Evolutionary conservation across 1,140 invertebrate genomes (phyloP).

Genomic region (Diorhabda elongata): DNA sequence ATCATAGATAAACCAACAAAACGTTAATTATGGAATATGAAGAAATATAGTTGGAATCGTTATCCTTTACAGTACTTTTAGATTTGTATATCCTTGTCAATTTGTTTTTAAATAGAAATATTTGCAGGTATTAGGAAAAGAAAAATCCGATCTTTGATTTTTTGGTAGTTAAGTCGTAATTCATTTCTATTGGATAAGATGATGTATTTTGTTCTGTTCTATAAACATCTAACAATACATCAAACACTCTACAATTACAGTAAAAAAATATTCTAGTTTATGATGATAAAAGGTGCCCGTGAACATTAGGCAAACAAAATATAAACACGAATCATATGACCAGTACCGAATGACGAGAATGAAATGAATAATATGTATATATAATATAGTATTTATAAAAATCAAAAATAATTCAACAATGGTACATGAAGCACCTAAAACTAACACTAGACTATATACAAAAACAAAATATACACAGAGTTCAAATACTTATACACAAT

Average conservation of each 20-base stretch:
- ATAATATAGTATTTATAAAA: conserved; percentile 16
- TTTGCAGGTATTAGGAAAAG: no score
- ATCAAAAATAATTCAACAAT: conserved; percentile 34
- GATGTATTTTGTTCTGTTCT: no score
- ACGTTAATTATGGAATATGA: no score
- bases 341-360: conserved; percentile 45
- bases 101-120: no score
- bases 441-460: conserved; percentile 41
- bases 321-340: conserved; percentile 33
- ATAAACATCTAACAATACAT: conserved; percentile 26
- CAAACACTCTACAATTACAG: conserved; percentile 36
- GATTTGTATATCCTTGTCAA: no score
- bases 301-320: conserved; percentile 23
- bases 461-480: conserved; percentile 21
- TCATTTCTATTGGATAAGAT: no score
- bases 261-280: conserved; percentile 35
- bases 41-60: no score
- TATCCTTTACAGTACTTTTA: no score
- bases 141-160: no score
- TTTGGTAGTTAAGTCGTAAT: no score
- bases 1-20: no score
- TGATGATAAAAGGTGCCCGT: conserved; percentile 13
- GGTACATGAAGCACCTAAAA: conserved; percentile 40
- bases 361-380: conserved; percentile 32
- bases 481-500: background rate